phyloP scores from a whole-genome alignment of 2,797 vertebrate genomes.

The Oryzias sinensis region DNA sequence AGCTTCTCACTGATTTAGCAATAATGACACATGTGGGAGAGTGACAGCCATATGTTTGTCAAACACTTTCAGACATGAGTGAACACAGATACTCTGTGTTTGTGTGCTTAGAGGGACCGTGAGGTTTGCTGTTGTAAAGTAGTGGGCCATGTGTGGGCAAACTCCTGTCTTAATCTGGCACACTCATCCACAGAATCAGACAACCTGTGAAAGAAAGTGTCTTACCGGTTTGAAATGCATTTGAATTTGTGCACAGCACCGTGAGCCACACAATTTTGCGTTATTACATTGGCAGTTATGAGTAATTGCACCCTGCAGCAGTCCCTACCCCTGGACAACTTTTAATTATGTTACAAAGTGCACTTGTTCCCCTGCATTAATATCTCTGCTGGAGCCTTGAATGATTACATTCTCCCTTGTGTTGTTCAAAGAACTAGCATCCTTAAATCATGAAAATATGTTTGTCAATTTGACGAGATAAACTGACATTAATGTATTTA shows the following conservation, averaged over 20 bases:
- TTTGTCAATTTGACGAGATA: constrained; percentile 45
- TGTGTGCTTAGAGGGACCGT: background rate
- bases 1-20: constrained; percentile 24
- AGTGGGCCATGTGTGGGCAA: background rate
- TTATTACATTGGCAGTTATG: constrained; percentile 73
- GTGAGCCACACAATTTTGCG: constrained; percentile 60
- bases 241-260: constrained; percentile 56
- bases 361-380: constrained; percentile 63
- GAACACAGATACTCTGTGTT: constrained; percentile 1
- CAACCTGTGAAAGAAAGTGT: constrained; percentile 37
- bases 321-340: constrained; percentile 64
- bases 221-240: constrained; percentile 47
- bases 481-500: constrained; percentile 40
- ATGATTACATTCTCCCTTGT: constrained; percentile 39
- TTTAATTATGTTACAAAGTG: constrained; percentile 78
- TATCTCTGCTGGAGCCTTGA: constrained; percentile 54
- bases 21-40: constrained; percentile 5
- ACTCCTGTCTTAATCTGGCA: background rate
- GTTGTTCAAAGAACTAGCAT: constrained; percentile 27
- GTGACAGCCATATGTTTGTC: constrained; percentile 16
- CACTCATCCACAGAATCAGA: background rate
- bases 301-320: constrained; percentile 73
- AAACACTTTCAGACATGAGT: constrained; percentile 16
- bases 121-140: constrained; percentile 6
- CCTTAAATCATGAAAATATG: constrained; percentile 48